A percentile compares a stretch with the other conserved stretches of the same genome.
Conservation (phyloP, 2,888 invertebrate species). For the Eremobia ochroleuca region DNA sequence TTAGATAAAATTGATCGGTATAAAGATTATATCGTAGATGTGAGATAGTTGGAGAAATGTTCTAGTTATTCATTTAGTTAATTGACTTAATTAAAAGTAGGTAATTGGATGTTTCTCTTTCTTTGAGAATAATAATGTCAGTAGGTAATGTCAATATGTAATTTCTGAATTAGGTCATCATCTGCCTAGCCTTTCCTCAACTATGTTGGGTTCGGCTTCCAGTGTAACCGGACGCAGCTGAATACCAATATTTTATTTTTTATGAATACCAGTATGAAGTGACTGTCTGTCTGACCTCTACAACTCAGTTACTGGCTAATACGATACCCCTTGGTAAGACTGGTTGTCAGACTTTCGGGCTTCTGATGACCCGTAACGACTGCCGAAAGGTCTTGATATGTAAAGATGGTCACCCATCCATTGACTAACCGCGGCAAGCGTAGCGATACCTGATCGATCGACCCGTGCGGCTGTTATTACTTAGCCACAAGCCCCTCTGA, state of each 20-base stretch:
- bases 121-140: neutral
- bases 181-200: too few relatives aligned
- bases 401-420: neutral
- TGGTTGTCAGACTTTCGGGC: neutral
- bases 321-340: neutral
- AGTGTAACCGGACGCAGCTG: neutral
- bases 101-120: neutral
- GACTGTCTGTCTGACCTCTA: neutral
- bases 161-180: neutral
- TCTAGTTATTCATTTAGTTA: conserved; percentile 10
- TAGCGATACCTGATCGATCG: neutral
- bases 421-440: neutral
- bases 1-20: conserved; percentile 30
- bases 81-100: conserved; percentile 14
- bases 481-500: neutral
- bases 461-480: neutral
- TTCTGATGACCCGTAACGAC: neutral
- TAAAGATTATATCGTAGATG: conserved; percentile 13
- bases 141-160: neutral
- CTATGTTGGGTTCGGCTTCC: too few relatives aligned
- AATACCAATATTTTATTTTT: neutral
- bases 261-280: too few relatives aligned
- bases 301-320: neutral
- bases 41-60: conserved; percentile 18
- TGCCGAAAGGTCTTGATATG: neutral